A percentile compares a stretch with the other conserved stretches of the same genome.
Conservation (phyloP, 2,113 vertebrate species). For the Lepisosteus osseus region DNA sequence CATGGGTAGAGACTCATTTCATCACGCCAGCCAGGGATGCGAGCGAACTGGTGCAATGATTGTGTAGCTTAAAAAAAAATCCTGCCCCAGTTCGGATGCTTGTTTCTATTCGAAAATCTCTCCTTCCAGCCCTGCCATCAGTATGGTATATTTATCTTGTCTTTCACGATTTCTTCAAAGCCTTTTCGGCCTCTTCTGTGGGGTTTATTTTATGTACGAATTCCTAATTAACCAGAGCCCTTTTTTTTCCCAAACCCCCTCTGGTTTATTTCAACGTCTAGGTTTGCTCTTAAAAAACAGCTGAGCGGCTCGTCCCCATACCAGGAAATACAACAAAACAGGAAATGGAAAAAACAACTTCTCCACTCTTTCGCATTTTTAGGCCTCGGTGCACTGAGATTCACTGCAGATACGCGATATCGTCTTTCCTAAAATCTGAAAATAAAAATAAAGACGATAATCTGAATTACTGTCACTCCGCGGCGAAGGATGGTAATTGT, state of each 20-base stretch:
- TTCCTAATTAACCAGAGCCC: not conserved
- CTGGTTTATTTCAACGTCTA: not conserved
- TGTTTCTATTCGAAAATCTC: constrained; percentile 38
- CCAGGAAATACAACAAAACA: constrained; percentile 21
- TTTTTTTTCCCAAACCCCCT: not conserved
- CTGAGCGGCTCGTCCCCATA: constrained; percentile 17
- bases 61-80: constrained; percentile 15
- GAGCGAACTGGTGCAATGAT: constrained; percentile 14
- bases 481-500: constrained; percentile 6
- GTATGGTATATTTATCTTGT: not conserved
- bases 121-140: constrained; percentile 11
- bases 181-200: not conserved
- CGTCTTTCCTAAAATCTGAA: not conserved
- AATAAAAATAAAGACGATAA: constrained; percentile 13
- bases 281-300: constrained; percentile 12
- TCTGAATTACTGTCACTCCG: not conserved
- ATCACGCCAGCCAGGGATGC: not conserved
- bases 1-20: not conserved
- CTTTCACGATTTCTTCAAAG: not conserved
- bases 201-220: not conserved
- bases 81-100: constrained; percentile 25
- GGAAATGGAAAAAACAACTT: constrained; percentile 1
- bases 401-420: not conserved
- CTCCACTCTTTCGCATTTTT: constrained; percentile 7
- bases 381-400: too few relatives aligned